A percentile compares a stretch with the other conserved stretches of the same genome.
phyloP scores from a whole-genome alignment of 2,113 vertebrate genomes.

The Benitochromis conjunctus region DNA sequence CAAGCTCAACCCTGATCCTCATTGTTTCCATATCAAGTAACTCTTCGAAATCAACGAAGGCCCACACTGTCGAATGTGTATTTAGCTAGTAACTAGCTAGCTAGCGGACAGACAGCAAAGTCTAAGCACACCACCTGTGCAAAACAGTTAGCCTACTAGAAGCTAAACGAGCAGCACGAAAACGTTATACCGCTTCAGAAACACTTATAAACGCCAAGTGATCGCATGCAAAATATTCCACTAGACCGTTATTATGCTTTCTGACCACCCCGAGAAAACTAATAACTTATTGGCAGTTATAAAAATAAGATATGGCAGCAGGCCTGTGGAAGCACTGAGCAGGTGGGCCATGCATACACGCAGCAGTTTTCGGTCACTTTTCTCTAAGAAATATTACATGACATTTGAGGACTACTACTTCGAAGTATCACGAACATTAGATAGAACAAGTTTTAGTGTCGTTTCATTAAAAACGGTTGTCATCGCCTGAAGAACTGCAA shows the following conservation, averaged over 20 bases:
- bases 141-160: constrained; percentile 26
- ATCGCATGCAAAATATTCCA: neutral
- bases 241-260: neutral
- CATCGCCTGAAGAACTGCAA: neutral
- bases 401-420: neutral
- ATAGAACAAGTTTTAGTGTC: neutral
- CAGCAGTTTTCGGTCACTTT: constrained; percentile 56
- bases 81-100: constrained; percentile 40
- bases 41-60: neutral
- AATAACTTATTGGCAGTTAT: neutral
- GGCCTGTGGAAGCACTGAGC: constrained; percentile 62
- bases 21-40: neutral
- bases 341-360: constrained; percentile 71
- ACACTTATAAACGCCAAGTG: neutral
- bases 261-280: neutral
- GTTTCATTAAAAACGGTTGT: neutral
- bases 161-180: neutral
- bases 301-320: constrained; percentile 25
- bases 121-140: constrained; percentile 53
- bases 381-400: neutral
- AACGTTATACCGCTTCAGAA: neutral
- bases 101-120: constrained; percentile 31
- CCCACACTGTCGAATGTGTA: constrained; percentile 36
- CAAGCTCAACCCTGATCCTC: neutral
- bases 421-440: neutral